Evolutionary conservation across 2,888 invertebrate genomes (phyloP), one percentile per base, ranked within the genome.

Genomic region (Ormyrus rosae): DNA sequence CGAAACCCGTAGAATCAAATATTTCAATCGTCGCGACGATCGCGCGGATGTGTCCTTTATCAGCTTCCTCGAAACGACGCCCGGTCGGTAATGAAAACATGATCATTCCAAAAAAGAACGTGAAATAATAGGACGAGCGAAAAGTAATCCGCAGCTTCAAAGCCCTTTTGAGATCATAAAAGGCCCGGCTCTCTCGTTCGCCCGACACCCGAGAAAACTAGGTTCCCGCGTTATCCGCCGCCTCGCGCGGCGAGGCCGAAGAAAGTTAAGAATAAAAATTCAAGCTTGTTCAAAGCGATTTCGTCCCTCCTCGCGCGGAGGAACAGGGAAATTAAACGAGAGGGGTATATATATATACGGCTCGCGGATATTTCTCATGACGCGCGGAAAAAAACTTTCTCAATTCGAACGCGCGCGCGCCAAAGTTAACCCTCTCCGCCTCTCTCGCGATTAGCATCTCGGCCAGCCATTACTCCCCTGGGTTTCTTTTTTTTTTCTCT

Each of bases 361-460:
- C 34, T 61, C 61, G 50, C 6, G 34, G 34, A 74, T 74, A 67
- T 67, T 65, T 67, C 13, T 50, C 65, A 53, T 45, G n/a, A 13
- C 19, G 34, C 19, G 34, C 34, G 9, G 3, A 67, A 68, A 58
- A 34, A 65, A 78, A 67, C 55, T 72, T 78, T 61, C 2, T 13
- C 72, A 50, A 72, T 72, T 78, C 67, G 34, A 60, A 11, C 50
- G 19, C 19, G 19, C 19, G 19, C 48, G 48, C n/a, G 50, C n/a
- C 53, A 58, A 78, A 72, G 61, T 68, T 72, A 1, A n/a, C 19
- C n/a, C 51, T n/a, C 34, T 4, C 5, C 48, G 34, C 46, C 34
- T 34, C 34, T 34, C 10, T 68, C 48, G 65, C 60, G 68, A 78
- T 78, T 78, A 72, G 55, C 78, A 72, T 78, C 55, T 67, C 48